phyloP scores from a whole-genome alignment of 1,140 invertebrate species.

The Caenorhabditis latens region DNA sequence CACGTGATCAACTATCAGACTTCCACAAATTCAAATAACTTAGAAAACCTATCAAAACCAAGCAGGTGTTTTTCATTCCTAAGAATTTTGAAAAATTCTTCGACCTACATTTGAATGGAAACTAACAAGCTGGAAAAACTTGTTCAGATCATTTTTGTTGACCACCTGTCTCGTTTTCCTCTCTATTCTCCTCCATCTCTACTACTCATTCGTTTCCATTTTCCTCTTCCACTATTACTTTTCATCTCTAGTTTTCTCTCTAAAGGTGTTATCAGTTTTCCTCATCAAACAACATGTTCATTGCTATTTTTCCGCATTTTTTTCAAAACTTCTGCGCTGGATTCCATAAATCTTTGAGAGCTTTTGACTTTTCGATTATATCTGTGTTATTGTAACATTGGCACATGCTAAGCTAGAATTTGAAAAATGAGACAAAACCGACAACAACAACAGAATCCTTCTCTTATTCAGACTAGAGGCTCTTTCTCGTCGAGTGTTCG shows the following conservation, averaged over 20 bases:
- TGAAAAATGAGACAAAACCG: constrained; percentile 43
- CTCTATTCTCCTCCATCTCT: background rate
- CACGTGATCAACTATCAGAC: too few species aligned
- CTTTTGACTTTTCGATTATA: background rate
- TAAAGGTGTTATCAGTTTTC: background rate
- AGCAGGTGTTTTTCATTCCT: background rate
- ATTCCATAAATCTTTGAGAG: background rate
- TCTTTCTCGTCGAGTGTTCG: background rate
- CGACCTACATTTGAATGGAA: constrained; percentile 22
- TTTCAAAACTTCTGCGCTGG: background rate
- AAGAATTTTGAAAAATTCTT: background rate
- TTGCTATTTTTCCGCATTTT: background rate
- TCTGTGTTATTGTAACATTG: constrained; percentile 20
- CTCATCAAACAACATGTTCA: constrained; percentile 17
- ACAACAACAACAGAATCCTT: constrained; percentile 29
- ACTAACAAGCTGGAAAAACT: constrained; percentile 28
- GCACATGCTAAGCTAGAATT: background rate
- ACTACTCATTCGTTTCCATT: background rate
- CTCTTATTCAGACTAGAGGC: background rate
- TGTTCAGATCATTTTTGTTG: constrained; percentile 48
- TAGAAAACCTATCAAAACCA: background rate
- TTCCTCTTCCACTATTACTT: background rate
- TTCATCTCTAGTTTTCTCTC: constrained; percentile 6
- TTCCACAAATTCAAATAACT: too few species aligned
- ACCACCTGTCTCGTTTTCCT: constrained; percentile 25